These are phyloP conservation scores for Sarcophaga carnaria DNA, from an alignment of 2,888 invertebrate genomes.

Conservation along the genomic window DNA sequence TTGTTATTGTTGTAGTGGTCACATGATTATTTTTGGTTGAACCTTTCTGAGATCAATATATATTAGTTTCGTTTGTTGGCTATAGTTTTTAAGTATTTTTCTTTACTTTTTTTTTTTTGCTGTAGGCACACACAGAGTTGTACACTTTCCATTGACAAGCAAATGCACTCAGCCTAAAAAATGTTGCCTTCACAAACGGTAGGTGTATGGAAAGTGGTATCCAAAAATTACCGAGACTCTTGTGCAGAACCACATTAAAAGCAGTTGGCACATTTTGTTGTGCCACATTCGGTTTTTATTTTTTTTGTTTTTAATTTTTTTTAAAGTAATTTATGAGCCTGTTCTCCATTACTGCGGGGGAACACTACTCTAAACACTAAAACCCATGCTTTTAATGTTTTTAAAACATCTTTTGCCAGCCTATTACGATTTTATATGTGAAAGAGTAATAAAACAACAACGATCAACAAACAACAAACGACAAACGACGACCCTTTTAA, in stretches of 20 bases:
- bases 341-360: slow-evolving; percentile 65
- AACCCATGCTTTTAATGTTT: slow-evolving; percentile 26
- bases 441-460: not conserved
- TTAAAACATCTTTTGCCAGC: not conserved
- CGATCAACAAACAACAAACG: not conserved
- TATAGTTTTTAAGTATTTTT: slow-evolving; percentile 61
- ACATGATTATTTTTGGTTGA: slow-evolving; percentile 35
- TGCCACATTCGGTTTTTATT: slow-evolving; percentile 41
- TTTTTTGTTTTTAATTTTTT: slow-evolving; percentile 65
- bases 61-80: slow-evolving; percentile 29
- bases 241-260: slow-evolving; percentile 39
- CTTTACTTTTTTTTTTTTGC: slow-evolving; percentile 60
- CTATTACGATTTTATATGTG: not conserved
- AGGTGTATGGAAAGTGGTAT: slow-evolving; percentile 40
- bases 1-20: slow-evolving; percentile 38
- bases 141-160: slow-evolving; percentile 81
- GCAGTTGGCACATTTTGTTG: slow-evolving; percentile 56
- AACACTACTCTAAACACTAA: slow-evolving; percentile 35
- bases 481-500: not conserved
- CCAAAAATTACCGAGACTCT: slow-evolving; percentile 33
- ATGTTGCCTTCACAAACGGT: slow-evolving; percentile 71
- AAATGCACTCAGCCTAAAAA: slow-evolving; percentile 82
- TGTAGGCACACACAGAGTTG: slow-evolving; percentile 60
- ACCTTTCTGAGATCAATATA: slow-evolving; percentile 55
- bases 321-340: slow-evolving; percentile 77